Evolutionary conservation across 2,113 vertebrate genomes (phyloP), one percentile per base, ranked within the genome.

Genomic region (Otus sunia): DNA sequence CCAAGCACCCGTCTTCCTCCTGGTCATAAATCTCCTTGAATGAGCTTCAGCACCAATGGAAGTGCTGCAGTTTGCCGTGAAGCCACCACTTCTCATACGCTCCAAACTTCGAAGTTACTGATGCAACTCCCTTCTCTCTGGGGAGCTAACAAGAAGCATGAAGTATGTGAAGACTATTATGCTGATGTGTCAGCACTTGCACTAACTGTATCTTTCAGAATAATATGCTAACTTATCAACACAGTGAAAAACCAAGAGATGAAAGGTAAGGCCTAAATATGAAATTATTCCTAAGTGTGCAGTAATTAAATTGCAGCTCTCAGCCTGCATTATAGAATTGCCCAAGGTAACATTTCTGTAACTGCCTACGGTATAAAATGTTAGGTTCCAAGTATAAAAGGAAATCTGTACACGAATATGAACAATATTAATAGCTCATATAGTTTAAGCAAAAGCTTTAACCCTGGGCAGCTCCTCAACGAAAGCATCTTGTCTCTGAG

Each of bases 241-340:
- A 59, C 20, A 62, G 68, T 1, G 1, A 95, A 96, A 95, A 92
- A 36, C 20, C 56, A 81, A 72, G 26, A 84, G 47, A 87, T 62
- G 8, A 76, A 66, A 92, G 69, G 36, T 62, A 94, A 85, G 60
- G n/a, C 39, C 80, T 67, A 41, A 77, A 78, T 47, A 91, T 26
- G 5, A 91, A 89, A 94, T 91, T 91, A 75, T 77, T 81, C 43
- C 36, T 72, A 64, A 91, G 23, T 45, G 15, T 74, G 50, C n/a
- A 81, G 68, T 85, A 94, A 96, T 85, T 71, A 88, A 96, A 91
- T 36, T 83, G 64, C 64, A 96, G 60, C 36, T 84, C 41, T 92
- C 84, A 92, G 59, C 0, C 6, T 68, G 73, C 87, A 79, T 91
- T 96, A 87, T 7, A 52, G 90, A 91, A 71, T 75, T 2, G 4